Conservation (phyloP, 2,797 vertebrate species). For the Phoebastria nigripes region DNA sequence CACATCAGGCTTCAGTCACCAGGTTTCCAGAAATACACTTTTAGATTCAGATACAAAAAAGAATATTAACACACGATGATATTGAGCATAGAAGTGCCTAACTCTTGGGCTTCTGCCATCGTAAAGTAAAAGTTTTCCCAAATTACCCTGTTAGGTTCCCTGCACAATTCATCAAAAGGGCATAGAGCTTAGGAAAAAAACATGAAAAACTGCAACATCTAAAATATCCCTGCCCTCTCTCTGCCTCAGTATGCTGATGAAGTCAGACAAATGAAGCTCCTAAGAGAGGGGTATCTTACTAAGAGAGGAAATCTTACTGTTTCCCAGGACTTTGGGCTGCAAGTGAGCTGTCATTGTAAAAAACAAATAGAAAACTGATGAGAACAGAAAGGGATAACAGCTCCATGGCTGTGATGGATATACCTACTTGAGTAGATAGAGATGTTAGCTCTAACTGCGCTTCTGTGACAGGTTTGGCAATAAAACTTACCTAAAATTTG, state of each 20-base stretch:
- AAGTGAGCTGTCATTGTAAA: neutral
- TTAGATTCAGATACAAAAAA: neutral
- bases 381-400: neutral
- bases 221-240: neutral
- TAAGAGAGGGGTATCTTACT: neutral
- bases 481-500: neutral
- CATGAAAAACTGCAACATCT: neutral
- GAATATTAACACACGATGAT: neutral
- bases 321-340: neutral
- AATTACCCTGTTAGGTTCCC: neutral
- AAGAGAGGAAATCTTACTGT: neutral
- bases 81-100: neutral
- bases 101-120: neutral
- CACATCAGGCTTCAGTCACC: neutral
- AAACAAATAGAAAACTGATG: neutral
- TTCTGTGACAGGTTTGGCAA: neutral
- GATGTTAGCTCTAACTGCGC: neutral
- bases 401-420: neutral
- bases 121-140: neutral
- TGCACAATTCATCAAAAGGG: neutral
- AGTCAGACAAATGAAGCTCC: neutral
- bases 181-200: neutral
- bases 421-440: neutral
- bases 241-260: neutral
- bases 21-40: neutral